Base-by-base conservation (phyloP, 2,797 vertebrate genomes). In the Carduelis carduelis region DNA sequence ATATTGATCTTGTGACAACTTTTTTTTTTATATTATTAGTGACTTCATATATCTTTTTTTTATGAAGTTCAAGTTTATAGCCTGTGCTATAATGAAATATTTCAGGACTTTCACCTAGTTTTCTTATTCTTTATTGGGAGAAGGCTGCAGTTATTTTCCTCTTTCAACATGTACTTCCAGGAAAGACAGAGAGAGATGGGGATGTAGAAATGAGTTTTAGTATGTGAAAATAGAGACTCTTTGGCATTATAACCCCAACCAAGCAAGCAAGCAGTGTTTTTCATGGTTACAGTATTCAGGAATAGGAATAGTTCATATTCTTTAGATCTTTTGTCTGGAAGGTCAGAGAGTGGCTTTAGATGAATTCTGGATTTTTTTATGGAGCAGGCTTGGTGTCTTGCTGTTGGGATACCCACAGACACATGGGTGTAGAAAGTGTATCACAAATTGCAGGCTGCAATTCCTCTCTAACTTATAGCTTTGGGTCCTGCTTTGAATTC, bases 41-140 rank as follows among this genome's bases (percentile, higher is more conserved):
- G 8, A 32, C 20, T 53, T 85, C 8, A 7, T 93, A 30, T 22
- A 28, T 82, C 9, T 46, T 56, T 78, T 78, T 75, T 74, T 75
- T 57, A 74, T 46, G 78, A 92, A 84, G 46, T 79, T 87, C 37
- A 82, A 74, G 26, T 64, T 87, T 77, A 53, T 64, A 80, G 35
- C 21, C 44, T 66, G 12, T 20, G 21, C 26, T 85, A 11, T 30
- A 63, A 70, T 49, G 23, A 44, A 76, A 70, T 37, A 80, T 87
- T 49, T 70, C 70, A 74, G 63, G 83, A 70, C 47, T 89, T 76
- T 82, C 19, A 22, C 39, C 23, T 14, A 27, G 10, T 93, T 96
- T 66, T 72, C 14, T 23, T 46, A 46, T 23, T 24, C 24, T 77
- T 91, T 30, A 34, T 30, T 70, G 41, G 37, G 22, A 57, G 65